Percentiles rank a stretch among this genome's conserved stretches.
Evolutionary conservation across 2,113 vertebrate species (phyloP).

Genomic region (Anoura caudifer): DNA sequence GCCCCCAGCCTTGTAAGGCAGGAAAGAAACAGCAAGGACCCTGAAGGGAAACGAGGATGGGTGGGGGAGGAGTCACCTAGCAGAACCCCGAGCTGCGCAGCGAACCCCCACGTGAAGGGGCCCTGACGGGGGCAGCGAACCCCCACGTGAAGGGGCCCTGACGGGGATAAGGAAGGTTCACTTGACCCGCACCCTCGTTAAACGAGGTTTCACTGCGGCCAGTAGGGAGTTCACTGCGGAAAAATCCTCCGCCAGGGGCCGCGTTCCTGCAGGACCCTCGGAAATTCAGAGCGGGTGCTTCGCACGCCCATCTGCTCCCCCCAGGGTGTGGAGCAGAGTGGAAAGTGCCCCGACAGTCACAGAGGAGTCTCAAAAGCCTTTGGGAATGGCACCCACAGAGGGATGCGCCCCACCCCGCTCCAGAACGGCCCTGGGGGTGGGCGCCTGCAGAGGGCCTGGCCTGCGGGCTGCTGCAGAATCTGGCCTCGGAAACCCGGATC

Average conservation of each 20-base stretch:
- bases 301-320: too few relatives aligned
- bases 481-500: not conserved
- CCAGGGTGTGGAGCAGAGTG: not conserved
- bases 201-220: not conserved
- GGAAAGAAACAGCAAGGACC: not conserved
- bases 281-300: too few relatives aligned
- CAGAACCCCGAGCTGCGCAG: accelerated
- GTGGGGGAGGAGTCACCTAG: not conserved
- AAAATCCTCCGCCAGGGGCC: not conserved
- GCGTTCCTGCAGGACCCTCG: too few relatives aligned
- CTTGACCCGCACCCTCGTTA: not conserved
- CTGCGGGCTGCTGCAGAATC: accelerated
- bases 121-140: accelerated
- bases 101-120: not conserved
- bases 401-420: not conserved
- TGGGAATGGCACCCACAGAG: too few relatives aligned
- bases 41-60: accelerated
- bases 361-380: not conserved
- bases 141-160: not conserved
- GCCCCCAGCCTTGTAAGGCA: not conserved
- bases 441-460: not conserved
- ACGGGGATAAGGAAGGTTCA: accelerated
- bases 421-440: accelerated
- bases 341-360: accelerated
- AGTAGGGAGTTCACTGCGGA: accelerated